Conservation (phyloP, 2,113 vertebrate genomes). For the Trachemys scripta region DNA sequence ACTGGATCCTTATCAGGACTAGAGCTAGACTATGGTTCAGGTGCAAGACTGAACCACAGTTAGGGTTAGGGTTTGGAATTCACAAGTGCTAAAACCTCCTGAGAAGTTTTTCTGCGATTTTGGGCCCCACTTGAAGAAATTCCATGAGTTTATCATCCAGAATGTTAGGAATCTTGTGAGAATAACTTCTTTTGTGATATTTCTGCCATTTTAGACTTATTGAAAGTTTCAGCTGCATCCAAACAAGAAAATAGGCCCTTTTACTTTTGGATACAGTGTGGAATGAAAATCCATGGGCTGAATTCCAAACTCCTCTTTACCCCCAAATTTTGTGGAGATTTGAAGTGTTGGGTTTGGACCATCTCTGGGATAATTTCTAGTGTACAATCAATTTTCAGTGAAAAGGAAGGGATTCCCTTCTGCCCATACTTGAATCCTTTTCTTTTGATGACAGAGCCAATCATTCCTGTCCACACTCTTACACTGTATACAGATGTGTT, state of each 20-base stretch:
- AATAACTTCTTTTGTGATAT: neutral
- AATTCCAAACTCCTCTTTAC: neutral
- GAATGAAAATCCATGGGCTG: neutral
- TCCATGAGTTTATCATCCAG: accelerated
- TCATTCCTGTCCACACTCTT: neutral
- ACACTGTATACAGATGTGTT: neutral
- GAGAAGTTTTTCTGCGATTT: neutral
- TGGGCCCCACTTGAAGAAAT: neutral
- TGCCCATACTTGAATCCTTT: neutral
- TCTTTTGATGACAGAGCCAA: neutral
- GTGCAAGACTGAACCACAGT: neutral
- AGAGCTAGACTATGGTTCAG: accelerated
- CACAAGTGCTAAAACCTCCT: neutral
- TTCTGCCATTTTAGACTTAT: neutral
- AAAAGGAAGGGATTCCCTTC: neutral
- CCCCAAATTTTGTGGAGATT: neutral
- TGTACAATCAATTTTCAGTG: neutral
- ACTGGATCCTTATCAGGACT: accelerated
- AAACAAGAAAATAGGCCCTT: neutral
- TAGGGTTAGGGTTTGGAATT: neutral
- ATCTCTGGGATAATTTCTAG: neutral
- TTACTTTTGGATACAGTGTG: neutral
- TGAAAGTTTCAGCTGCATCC: neutral
- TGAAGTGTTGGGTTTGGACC: neutral
- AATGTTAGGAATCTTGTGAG: neutral